Evolutionary conservation across 2,113 vertebrate species (phyloP).

Genomic region (Scalopus aquaticus): DNA sequence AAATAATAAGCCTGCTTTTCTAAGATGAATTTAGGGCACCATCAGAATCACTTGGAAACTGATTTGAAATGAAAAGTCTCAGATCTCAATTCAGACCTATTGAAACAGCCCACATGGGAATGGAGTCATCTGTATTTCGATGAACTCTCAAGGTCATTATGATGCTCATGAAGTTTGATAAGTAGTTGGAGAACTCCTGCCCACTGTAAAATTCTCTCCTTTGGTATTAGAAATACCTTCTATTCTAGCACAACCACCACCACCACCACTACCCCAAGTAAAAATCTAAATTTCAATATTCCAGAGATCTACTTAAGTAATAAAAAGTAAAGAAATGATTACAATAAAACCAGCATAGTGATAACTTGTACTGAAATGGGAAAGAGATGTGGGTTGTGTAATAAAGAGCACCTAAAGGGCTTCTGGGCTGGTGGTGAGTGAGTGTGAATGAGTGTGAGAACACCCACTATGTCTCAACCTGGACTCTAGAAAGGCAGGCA

Average conservation of each 20-base stretch:
- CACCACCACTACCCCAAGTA: not conserved
- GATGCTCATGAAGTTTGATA: not conserved
- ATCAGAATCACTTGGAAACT: not conserved
- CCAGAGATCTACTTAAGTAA: not conserved
- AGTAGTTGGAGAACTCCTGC: not conserved
- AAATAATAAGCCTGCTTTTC: not conserved
- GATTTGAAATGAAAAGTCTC: not conserved
- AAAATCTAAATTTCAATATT: not conserved
- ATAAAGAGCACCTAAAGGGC: not conserved
- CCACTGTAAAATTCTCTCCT: not conserved
- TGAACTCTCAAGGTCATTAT: not conserved
- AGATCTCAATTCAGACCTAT: not conserved
- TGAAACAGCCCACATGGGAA: not conserved
- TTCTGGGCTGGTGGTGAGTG: not conserved
- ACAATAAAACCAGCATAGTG: not conserved
- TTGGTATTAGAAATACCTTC: not conserved
- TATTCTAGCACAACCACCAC: not conserved
- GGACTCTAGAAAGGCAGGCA: not conserved
- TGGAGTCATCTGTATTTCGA: not conserved
- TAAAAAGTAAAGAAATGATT: not conserved
- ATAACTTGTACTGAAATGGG: not conserved
- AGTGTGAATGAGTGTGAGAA: not conserved
- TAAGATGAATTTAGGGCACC: not conserved
- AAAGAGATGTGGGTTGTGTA: not conserved
- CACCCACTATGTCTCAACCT: not conserved